Evolutionary conservation across 1,140 invertebrate genomes (phyloP).

Genomic region (Leguminivora glycinivorella): DNA sequence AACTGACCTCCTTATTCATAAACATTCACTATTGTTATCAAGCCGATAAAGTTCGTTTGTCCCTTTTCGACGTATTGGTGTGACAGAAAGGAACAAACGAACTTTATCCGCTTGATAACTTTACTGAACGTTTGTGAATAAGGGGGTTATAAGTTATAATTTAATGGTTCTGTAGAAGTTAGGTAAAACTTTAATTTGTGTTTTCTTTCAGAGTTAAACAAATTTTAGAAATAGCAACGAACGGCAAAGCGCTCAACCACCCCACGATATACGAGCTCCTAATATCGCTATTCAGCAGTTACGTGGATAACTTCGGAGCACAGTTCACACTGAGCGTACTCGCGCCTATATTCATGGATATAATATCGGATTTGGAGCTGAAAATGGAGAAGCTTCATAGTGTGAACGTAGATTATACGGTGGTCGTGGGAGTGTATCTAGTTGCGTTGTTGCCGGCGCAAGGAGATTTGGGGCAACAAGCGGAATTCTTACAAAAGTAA

Average conservation of each 20-base stretch:
- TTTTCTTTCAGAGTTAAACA: conserved; percentile 61
- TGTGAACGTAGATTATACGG: conserved; percentile 59
- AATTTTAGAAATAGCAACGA: conserved; percentile 60
- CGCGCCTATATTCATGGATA: conserved; percentile 62
- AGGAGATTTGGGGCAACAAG: conserved; percentile 51
- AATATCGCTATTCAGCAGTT: conserved; percentile 61
- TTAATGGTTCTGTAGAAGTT: too few relatives aligned
- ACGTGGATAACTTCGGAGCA: conserved; percentile 62
- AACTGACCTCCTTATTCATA: too few relatives aligned
- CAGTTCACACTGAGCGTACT: conserved; percentile 59
- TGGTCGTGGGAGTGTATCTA: conserved; percentile 72
- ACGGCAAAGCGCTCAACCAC: conserved; percentile 58
- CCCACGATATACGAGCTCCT: conserved; percentile 55
- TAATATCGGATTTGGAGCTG: conserved; percentile 64
- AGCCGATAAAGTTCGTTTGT: too few relatives aligned
- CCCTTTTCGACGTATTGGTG: too few relatives aligned
- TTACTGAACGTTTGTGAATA: too few relatives aligned
- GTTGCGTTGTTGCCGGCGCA: conserved; percentile 55
- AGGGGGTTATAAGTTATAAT: too few relatives aligned
- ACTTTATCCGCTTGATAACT: too few relatives aligned
- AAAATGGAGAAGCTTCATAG: conserved; percentile 70
- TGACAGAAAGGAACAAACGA: too few relatives aligned
- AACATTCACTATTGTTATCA: too few relatives aligned
- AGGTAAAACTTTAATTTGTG: too few relatives aligned
- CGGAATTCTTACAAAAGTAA: conserved; percentile 74